phyloP scores from a whole-genome alignment of 2,113 vertebrate species.

The Struthidea cinerea region DNA sequence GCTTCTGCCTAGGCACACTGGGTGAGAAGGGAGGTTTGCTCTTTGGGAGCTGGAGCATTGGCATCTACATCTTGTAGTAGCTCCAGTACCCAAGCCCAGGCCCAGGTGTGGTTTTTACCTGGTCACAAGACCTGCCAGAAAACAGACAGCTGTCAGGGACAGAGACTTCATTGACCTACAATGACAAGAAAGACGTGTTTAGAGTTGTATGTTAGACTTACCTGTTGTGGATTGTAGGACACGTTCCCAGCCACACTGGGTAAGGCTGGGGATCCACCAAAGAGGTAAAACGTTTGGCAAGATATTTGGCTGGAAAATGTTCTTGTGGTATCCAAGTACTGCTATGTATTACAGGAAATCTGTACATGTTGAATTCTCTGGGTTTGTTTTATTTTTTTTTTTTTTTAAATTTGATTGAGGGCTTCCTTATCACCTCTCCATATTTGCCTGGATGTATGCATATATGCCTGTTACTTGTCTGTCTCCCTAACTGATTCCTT shows the following conservation, averaged over 20 bases:
- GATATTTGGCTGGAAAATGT: not conserved
- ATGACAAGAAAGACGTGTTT: not conserved
- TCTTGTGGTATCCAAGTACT: not conserved
- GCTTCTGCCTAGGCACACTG: accelerated
- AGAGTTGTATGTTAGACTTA: not conserved
- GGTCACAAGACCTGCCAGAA: not conserved
- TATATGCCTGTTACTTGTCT: not conserved
- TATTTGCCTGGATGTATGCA: not conserved
- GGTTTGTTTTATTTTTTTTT: not conserved
- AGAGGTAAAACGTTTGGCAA: not conserved
- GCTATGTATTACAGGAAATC: not conserved
- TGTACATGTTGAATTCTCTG: not conserved
- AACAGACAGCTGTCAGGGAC: too few relatives aligned
- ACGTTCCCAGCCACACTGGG: accelerated
- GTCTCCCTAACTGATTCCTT: not conserved
- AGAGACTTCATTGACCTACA: not conserved
- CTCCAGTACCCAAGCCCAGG: not conserved
- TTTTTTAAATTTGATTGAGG: not conserved
- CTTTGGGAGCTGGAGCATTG: not conserved
- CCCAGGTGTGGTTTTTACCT: not conserved
- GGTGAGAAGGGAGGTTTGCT: not conserved
- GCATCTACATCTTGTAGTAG: not conserved
- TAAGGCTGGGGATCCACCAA: not conserved
- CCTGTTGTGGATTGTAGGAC: not conserved
- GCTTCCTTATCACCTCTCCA: not conserved